These are phyloP conservation scores for Auanema freiburgensis DNA, from an alignment of 2,888 invertebrate genomes.

Conservation along the genomic window DNA sequence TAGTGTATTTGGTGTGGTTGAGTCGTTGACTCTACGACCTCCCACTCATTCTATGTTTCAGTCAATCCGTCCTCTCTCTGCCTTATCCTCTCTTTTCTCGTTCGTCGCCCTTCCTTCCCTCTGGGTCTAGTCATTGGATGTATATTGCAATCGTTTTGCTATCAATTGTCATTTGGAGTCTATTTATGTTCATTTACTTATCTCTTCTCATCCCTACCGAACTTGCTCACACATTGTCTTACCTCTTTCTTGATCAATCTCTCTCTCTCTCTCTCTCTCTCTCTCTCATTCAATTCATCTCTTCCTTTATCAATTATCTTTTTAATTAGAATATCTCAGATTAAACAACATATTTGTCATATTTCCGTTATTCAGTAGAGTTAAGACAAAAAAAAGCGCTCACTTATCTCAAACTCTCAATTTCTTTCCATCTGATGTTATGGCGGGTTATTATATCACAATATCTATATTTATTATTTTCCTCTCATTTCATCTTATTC, in stretches of 20 bases:
- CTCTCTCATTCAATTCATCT: background rate
- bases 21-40: too few relatives aligned
- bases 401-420: too few relatives aligned
- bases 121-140: background rate
- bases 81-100: too few relatives aligned
- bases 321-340: too few relatives aligned
- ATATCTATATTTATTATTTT: background rate
- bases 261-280: constrained; percentile 3
- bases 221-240: background rate
- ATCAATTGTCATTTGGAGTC: constrained; percentile 2
- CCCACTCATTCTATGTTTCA: too few relatives aligned
- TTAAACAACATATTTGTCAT: too few relatives aligned
- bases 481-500: background rate
- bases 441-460: background rate
- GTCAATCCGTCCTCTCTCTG: too few relatives aligned
- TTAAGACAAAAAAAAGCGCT: too few relatives aligned
- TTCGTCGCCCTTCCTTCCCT: background rate
- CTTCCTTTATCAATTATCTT: background rate
- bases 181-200: background rate
- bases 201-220: constrained; percentile 1
- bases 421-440: background rate
- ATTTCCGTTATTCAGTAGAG: too few relatives aligned
- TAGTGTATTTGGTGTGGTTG: too few relatives aligned
- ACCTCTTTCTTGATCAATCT: background rate
- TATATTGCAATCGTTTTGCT: background rate